phyloP scores from a whole-genome alignment of 2,113 vertebrate species.

The Hemiscyllium ocellatum region DNA sequence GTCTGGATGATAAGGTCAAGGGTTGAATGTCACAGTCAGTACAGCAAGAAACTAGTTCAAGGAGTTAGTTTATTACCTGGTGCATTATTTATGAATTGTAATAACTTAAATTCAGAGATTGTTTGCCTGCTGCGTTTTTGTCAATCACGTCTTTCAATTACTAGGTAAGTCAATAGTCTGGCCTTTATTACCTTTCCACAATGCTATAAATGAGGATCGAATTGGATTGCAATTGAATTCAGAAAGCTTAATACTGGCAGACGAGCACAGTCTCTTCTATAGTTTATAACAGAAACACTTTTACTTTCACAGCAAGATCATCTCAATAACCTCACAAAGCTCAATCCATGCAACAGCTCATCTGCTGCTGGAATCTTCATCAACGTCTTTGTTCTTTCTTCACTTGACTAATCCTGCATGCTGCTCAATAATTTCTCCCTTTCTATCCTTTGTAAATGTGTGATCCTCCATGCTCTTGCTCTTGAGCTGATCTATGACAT shows the following conservation, averaged over 20 bases:
- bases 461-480: neutral
- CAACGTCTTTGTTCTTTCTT: neutral
- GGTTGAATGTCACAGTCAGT: neutral
- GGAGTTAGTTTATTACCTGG: neutral
- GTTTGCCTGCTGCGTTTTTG: neutral
- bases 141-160: neutral
- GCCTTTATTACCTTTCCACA: neutral
- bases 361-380: neutral
- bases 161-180: neutral
- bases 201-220: neutral
- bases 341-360: neutral
- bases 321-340: neutral
- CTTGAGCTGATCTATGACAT: neutral
- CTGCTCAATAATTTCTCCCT: neutral
- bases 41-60: neutral
- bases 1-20: neutral
- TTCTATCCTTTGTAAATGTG: neutral
- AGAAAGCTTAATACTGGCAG: neutral
- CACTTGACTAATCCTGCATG: neutral
- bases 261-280: neutral
- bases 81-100: neutral
- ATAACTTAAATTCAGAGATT: neutral
- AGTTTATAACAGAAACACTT: neutral
- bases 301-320: neutral
- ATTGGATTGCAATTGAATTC: neutral